phyloP scores from a whole-genome alignment of 2,113 vertebrate genomes.

The Sula dactylatra region DNA sequence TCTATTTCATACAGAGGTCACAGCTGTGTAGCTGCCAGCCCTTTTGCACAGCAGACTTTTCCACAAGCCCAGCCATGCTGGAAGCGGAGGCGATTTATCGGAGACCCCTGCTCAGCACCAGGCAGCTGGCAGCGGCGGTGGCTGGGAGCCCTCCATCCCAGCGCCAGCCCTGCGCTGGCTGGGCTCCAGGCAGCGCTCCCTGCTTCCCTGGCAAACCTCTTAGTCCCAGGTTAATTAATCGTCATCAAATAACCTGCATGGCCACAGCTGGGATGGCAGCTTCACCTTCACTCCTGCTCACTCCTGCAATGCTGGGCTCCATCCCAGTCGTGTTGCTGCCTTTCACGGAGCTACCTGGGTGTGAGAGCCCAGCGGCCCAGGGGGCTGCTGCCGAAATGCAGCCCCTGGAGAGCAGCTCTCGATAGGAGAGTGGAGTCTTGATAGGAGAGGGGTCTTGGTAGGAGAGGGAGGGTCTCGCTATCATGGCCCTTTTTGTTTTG shows the following conservation, averaged over 20 bases:
- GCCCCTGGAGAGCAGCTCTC: background rate
- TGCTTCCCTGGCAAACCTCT: background rate
- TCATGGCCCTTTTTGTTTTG: background rate
- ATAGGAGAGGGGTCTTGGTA: background rate
- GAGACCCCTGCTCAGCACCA: background rate
- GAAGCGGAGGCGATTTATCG: accelerated
- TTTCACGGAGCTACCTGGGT: accelerated
- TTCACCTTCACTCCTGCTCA: background rate
- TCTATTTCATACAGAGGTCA: background rate
- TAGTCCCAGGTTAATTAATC: slow-evolving; percentile 41
- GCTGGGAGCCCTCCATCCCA: background rate
- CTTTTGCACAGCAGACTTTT: background rate
- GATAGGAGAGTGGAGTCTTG: background rate
- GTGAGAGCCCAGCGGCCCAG: background rate
- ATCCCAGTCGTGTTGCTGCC: accelerated
- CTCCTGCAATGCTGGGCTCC: accelerated
- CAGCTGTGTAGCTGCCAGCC: background rate
- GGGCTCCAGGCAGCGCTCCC: background rate
- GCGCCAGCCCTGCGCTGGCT: background rate
- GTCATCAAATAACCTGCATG: background rate
- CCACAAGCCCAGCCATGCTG: background rate
- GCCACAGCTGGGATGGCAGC: background rate
- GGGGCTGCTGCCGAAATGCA: background rate
- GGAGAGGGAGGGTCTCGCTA: background rate
- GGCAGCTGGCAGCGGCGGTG: background rate